Evolutionary conservation across 2,888 invertebrate genomes (phyloP), one percentile per base, ranked within the genome.

Genomic region (Euplagia quadripunctaria): DNA sequence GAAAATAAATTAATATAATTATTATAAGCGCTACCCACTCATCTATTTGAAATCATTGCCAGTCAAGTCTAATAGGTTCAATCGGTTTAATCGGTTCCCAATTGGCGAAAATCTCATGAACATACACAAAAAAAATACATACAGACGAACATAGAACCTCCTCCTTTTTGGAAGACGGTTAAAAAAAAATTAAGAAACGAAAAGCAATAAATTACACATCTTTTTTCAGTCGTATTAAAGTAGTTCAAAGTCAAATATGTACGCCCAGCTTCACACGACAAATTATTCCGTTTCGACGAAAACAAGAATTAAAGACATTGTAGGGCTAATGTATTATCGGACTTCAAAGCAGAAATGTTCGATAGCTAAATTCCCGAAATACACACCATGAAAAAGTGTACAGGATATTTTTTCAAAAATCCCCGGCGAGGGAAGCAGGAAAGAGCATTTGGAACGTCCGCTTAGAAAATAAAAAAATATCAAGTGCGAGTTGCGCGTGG

Each of bases 401-500:
- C 42, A 75, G 79, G 74, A 82, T 80, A 75, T 79, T 77, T 77
- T 73, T 71, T 67, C 68, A 74, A 77, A 82, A 81, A 75, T 11
- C 76, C 77, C 72, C 75, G 72, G 61, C 12, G 63, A 66, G 72
- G 73, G 73, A 76, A 78, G 74, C 75, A 75, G 77, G 72, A 73
- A 71, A 64, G 83, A 82, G 75, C 86, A 84, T 87, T 88, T 80
- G 70, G 82, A 81, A 77, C 79, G 77, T 70, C 83, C 82, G 80
- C 85, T 87, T 82, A 78, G 81, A 82, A 84, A 87, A 86, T 86
- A 87, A 88, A 88, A n/a, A 85, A 83, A 74, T 7, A 1, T 31
- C n/a, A 70, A 74, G 70, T 69, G 64, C 16, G 52, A 70, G 63
- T 63, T 31, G 49, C 17, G 8, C 6, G 4, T 43, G 16, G 51